These are phyloP conservation scores for Gorsachius goisagi DNA, from an alignment of 2,113 vertebrate genomes.

Conservation along the genomic window DNA sequence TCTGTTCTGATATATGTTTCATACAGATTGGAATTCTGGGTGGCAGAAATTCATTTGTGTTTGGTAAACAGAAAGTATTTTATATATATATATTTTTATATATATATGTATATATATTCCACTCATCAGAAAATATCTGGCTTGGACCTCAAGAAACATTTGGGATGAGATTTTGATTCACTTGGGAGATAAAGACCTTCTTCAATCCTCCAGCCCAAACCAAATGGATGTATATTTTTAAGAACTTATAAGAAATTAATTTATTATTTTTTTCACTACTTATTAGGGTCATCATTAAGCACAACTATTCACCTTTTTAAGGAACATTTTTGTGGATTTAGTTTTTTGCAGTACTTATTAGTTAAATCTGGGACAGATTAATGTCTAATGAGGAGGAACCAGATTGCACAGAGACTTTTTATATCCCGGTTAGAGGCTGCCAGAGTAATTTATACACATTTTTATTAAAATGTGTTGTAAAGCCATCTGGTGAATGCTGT, in stretches of 20 bases:
- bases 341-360: background rate
- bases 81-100: background rate
- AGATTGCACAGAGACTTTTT: background rate
- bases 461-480: constrained; percentile 18
- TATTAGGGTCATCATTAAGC: background rate
- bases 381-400: background rate
- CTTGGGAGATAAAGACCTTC: background rate
- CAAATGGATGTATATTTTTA: background rate
- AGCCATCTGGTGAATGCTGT: background rate
- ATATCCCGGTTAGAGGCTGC: background rate
- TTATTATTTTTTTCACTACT: background rate
- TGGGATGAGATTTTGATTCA: background rate
- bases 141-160: background rate
- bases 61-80: background rate
- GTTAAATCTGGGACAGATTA: background rate
- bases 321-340: background rate
- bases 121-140: background rate
- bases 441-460: background rate
- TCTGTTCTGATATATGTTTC: background rate
- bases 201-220: background rate
- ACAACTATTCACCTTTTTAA: background rate
- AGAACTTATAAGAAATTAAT: background rate
- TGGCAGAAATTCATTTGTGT: background rate
- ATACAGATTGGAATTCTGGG: background rate
- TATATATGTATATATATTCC: background rate